Base-by-base conservation (phyloP, 2,797 vertebrate species). In the Pempheris klunzingeri region DNA sequence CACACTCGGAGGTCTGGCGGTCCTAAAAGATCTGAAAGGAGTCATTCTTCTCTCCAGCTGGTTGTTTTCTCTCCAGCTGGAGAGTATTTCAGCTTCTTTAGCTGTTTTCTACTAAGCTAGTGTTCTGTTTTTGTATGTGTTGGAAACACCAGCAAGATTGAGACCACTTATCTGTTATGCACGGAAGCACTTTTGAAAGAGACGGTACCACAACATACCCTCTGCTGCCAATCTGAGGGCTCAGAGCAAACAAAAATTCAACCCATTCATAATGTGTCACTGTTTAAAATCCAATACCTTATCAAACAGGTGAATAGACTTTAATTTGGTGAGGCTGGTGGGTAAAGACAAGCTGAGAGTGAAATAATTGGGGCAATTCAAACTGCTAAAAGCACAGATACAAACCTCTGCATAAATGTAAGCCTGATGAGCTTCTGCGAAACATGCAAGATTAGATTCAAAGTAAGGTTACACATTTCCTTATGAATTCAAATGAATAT, bases 91-190 rank as follows among this genome's bases (percentile, higher is more conserved):
- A 53, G 52, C 52, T 18, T 38, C 43, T 77, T 62, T 62, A n/a
- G 24, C 30, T 47, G 3, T 71, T 81, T 32, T 78, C 28, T 43
- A 67, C 63, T 30, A 30, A 54, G 38, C 24, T 36, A 6, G 36
- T 4, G 49, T 26, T 77, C n/a, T 32, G 46, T 62, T 63, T 54
- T 52, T 52, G 5, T 28, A 12, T 74, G 39, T 66, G 54, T 68
- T 80, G 64, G 46, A 76, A 74, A 63, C 61, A 71, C 36, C 24
- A 38, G 24, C 64, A 65, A 59, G 58, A 86, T 54, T 66, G 58
- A 75, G 71, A 65, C 58, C 63, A 77, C 66, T 83, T 83, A 77
- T 77, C 44, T 68, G 62, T 71, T 74, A 44, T 61, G 64, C 30
- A 47, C 26, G 71, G 53, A 69, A 66, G 73, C 14, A 4, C 53